Base-by-base conservation (phyloP, 2,113 vertebrate species). In the Sebastes schlegelii region DNA sequence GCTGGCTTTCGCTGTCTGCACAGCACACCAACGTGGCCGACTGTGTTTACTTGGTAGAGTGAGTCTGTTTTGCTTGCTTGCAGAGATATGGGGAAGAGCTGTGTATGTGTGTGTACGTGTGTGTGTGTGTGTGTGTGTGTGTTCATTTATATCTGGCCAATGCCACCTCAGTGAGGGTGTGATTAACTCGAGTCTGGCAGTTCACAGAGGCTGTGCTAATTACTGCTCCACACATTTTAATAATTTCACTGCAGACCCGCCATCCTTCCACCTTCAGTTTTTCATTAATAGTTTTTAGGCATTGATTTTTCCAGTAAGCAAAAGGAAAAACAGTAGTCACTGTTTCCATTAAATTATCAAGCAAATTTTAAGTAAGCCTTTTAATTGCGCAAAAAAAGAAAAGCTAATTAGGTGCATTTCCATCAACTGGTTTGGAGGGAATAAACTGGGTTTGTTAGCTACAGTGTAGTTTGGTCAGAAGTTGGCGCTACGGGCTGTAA, bases 141-240 rank as follows among this genome's bases (percentile, higher is more conserved):
- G 55, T 65, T 51, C 46, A 62, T 87, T 70, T 77, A 8, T 76
- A 54, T 65, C 68, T 40, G 77, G 79, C 76, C 73, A 77, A 43
- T 72, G 88, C 86, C 91, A 90, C 89, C 79, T 77, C 67, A 80
- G 82, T 86, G 74, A 86, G 78, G 74, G 67, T 88, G 89, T 90
- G 90, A 93, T 92, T 89, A 87, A 88, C 90, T 86, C 55, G 14
- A 78, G 84, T 74, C 84, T 69, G 69, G 72, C 79, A 72, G 83
- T 79, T 88, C 82, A 66, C 54, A n/a, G 64, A 87, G 85, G 45
- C 52, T 72, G 73, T 52, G 63, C 80, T 91, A 94, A 94, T 94
- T 91, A 90, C 76, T 75, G 73, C 74, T 75, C 72, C 55, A 71
- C 73, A 87, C 45, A 74, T 87, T 90, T 82, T 74, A 75, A 88